Base-by-base conservation (phyloP, 2,888 invertebrate genomes). In the Drosophila melanosoma region DNA sequence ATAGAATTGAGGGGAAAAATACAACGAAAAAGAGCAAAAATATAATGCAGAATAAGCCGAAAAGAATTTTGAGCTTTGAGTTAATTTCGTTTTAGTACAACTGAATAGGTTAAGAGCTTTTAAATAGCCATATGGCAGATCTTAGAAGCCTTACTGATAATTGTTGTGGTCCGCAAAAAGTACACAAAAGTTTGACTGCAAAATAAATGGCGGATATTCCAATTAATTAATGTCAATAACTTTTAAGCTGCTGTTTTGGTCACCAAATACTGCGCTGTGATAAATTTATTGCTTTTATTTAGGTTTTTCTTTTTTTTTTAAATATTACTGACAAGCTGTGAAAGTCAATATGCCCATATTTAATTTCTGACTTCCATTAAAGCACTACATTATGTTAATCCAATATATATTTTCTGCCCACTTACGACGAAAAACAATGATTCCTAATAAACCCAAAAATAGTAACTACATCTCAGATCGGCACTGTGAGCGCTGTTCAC, bases 21-120 rank as follows among this genome's bases (percentile, higher is more conserved):
- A 35, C 15, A 12, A 11, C 20, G 1, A 42, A 12, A 20, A 40
- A n/a, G 0, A 7, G 12, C 12, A 12, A 45, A 12, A 12, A 54
- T 10, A 15, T 40, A 15, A 12, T 20, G 26, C 6, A 33, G 20
- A n/a, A 52, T 42, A 45, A 48, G 3, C 29, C 40, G 49, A 67
- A 58, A 17, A 49, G 32, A 58, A 57, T 20, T 58, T 36, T 51
- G 42, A 51, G 45, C 49, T 57, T n/a, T 29, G 35, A 40, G 32
- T 10, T 26, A 11, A 35, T 29, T 20, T 58, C 45, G 62, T 56
- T 49, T 45, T 42, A 26, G 17, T 59, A 26, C 20, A 63, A 62
- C 62, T 56, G 36, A 68, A 40, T 48, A 29, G 26, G 29, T 51
- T 29, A 38, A 48, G 42, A 73, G 67, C 67, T 59, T 33, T 26